Evolutionary conservation across 2,888 invertebrate species (phyloP).

Genomic region (Andricus quercusramuli): DNA sequence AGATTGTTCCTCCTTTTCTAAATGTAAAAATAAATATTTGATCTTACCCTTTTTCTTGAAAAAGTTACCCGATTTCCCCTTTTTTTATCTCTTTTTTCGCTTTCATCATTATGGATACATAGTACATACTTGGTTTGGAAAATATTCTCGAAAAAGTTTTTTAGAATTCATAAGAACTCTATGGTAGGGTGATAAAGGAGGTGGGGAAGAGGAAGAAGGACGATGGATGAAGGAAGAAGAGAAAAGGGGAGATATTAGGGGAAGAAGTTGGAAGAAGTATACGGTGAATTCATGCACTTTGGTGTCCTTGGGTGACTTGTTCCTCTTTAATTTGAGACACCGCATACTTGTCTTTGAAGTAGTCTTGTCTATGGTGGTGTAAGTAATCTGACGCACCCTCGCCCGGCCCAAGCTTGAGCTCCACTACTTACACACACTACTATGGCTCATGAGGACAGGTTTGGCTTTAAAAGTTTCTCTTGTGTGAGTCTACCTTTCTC

Average conservation of each 20-base stretch:
- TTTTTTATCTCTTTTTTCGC: too few relatives aligned
- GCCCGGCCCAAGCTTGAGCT: conserved; percentile 59
- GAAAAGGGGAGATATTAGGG: conserved; percentile 7
- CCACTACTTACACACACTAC: conserved; percentile 54
- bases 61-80: too few relatives aligned
- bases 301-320: conserved; percentile 55
- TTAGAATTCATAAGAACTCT: neutral
- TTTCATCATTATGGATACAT: too few relatives aligned
- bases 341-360: conserved; percentile 70
- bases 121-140: too few relatives aligned
- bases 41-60: too few relatives aligned
- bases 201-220: neutral
- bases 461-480: conserved; percentile 57
- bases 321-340: conserved; percentile 73
- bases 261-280: conserved; percentile 44
- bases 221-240: neutral
- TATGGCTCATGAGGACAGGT: conserved; percentile 52
- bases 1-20: too few relatives aligned
- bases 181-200: neutral
- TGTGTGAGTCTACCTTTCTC: conserved; percentile 50
- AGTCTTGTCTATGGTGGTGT: conserved; percentile 68
- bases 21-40: too few relatives aligned
- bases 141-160: neutral
- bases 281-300: conserved; percentile 48
- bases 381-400: conserved; percentile 71